Conservation (phyloP, 1,140 invertebrate species). For the Cydia strobilella region DNA sequence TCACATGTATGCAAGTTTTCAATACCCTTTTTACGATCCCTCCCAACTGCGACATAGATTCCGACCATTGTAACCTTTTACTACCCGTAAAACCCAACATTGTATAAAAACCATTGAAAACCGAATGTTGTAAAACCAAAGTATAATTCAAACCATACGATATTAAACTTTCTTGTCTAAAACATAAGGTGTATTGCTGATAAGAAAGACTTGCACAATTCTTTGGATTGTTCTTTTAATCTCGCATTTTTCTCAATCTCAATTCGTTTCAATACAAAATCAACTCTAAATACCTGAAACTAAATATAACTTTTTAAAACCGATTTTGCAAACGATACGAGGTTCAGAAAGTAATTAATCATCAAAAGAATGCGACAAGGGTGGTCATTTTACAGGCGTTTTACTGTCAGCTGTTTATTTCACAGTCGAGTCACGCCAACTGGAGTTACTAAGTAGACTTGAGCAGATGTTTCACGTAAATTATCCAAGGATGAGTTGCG, state of each 20-base stretch:
- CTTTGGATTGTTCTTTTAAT: not conserved
- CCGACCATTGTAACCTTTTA: constrained; percentile 5
- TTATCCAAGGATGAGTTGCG: too few relatives aligned
- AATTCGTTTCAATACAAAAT: not conserved
- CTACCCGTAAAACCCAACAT: constrained; percentile 8
- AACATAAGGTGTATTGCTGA: constrained; percentile 3
- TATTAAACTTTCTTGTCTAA: not conserved
- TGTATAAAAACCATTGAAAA: constrained; percentile 5
- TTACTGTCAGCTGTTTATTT: not conserved
- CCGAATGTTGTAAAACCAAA: not conserved
- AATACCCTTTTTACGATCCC: not conserved
- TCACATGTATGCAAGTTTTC: constrained; percentile 10
- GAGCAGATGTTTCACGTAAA: too few relatives aligned
- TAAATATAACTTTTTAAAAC: not conserved
- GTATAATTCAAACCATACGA: not conserved
- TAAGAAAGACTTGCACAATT: not conserved
- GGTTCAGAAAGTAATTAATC: not conserved
- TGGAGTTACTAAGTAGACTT: not conserved
- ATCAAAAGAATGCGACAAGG: not conserved
- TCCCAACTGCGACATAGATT: not conserved
- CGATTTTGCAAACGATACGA: not conserved
- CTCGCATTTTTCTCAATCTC: not conserved
- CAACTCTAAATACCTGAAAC: not conserved
- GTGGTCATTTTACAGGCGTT: not conserved
- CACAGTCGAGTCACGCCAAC: not conserved